Base-by-base conservation (phyloP, 2,888 invertebrate genomes). In the Spicauda simplicius region DNA sequence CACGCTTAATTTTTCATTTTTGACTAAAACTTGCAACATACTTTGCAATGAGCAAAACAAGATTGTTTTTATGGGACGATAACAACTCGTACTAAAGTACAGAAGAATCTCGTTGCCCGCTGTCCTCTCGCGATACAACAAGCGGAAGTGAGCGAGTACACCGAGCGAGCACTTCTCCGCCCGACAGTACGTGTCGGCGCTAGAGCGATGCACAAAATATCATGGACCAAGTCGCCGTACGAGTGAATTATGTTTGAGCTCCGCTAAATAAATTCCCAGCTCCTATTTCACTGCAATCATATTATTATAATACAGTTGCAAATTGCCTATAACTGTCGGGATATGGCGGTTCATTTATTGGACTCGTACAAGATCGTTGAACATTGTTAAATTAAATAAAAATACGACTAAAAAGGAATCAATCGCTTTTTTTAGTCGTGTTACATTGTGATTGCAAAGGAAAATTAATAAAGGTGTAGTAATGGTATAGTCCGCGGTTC, bases 131-230 rank as follows among this genome's bases (percentile, higher is more conserved):
- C 58, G 11, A 16, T 48, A 25, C n/a, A 58, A 14, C 58, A 20
- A 12, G 10, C n/a, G n/a, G 25, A 10, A 19, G 19, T 58, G 14
- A 57, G 10, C 41, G 33, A n/a, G n/a, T n/a, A n/a, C n/a, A n/a
- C n/a, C 18, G 10, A 1, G n/a, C 14, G 45, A 66, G 50, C 53
- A 62, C 68, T 71, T 73, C 57, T 70, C 16, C 48, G 33, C 56
- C 19, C 50, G 58, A 68, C 19, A 52, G 72, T 73, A 72, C 70
- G 64, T 69, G 72, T 69, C 65, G 71, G 70, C 69, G 68, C 60
- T 64, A 61, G 70, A 67, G 62, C 71, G 68, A 71, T 71, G 72
- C 72, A 66, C 45, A n/a, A 72, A 72, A 72, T 70, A 71, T 69
- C 71, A 72, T 72, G 71, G 58, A 69, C 67, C 70, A 54, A 61